Evolutionary conservation across 2,888 invertebrate genomes (phyloP), one percentile per base, ranked within the genome.

Genomic region (Priocnemis perturbator): DNA sequence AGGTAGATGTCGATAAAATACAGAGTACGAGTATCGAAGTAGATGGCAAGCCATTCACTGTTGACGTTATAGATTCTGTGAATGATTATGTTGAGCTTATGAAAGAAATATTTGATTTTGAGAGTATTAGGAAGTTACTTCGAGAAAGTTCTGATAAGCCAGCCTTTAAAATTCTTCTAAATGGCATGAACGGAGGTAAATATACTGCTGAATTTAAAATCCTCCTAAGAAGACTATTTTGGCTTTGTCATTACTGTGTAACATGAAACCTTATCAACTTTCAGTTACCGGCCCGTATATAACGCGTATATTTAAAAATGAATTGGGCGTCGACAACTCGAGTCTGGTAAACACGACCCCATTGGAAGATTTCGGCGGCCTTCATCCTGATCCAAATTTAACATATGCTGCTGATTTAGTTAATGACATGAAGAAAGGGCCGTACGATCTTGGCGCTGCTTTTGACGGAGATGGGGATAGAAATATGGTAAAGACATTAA

Each of bases 71-170:
- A 63, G 98, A 99, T 89, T 93, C 97, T 0, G 97, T 98, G 0
- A 91, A 92, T 17, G 96, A 98, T 86, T 99, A 99, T 86, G 93
- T 96, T 0, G 90, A 91, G 0, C 93, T 96, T 74, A 98, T 99
- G 98, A 96, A 97, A 89, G 94, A 95, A 82, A 98, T 99, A 78
- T 99, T 99, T 90, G 98, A 99, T 91, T 99, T 99, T 89, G 88
- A 90, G 53, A 93, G 93, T 85, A 93, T 99, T 67, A 94, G 92
- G 84, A 89, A 90, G 0, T 92, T 97, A 64, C 91, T 98, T 21
- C 91, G 93, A 65, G 96, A 96, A 45, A 91, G 92, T 7, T 89
- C 91, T 14, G 91, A 91, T 14, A 91, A 93, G 69, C 92, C 93
- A 60, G 93, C 95, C 0, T 94, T 98, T 86, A 95, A 95, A 83